Base-by-base conservation (phyloP, 2,797 vertebrate species). In the Coranthus polyacanthus region DNA sequence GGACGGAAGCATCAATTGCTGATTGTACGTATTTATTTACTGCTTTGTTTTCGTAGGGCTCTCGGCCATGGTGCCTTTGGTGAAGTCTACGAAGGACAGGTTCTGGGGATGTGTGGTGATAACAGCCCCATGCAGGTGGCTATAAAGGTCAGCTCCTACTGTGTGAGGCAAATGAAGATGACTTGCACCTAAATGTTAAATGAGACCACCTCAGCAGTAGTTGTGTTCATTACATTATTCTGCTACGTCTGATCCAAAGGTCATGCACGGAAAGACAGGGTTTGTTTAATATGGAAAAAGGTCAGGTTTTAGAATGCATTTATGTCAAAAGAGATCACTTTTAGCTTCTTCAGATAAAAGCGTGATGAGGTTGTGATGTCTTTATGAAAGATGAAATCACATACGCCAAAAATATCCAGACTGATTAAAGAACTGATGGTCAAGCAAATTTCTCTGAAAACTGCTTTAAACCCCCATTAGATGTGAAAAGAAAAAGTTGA, bases 61-160 rank as follows among this genome's bases (percentile, higher is more conserved):
- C 92, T 98, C 10, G 96, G 96, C 68, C 96, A 95, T 2, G 96
- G 95, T 26, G 96, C 96, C 1, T 98, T 98, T 81, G 96, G 97
- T 18, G 96, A 98, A 78, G 96, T 97, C 52, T 98, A 97, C 51
- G 96, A 98, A 81, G 97, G 96, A 42, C 94, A 95, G 0, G 92
- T 97, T 56, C 90, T 95, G 55, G 96, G 95, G 57, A 95, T 97
- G 87, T 92, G 90, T 43, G 86, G 93, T 41, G 94, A 98, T 64
- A 94, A 94, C 54, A 90, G 72, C 45, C 92, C 95, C 59, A 92
- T 97, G 86, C 95, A 95, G 76, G 97, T 98, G 67, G 96, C 97
- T 75, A 92, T 98, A 87, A 98, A 99, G 96, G 97, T 98, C 75
- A 94, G 93, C 43, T 39, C 20, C 3, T 45, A 57, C 38, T 41